phyloP scores from a whole-genome alignment of 2,797 vertebrate species.

The Sandelia bainsii region DNA sequence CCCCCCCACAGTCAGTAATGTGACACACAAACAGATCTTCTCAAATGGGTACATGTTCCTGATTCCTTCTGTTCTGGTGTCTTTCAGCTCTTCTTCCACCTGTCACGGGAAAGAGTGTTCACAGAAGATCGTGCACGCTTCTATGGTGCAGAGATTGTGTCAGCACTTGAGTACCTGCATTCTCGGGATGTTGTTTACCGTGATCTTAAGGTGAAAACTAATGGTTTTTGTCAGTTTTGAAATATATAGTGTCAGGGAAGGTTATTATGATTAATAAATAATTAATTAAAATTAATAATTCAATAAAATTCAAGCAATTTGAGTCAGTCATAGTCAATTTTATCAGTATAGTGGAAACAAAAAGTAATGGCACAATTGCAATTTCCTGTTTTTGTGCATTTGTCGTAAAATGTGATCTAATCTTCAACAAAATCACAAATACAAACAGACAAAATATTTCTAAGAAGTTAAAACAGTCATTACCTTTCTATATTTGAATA shows the following conservation, averaged over 20 bases:
- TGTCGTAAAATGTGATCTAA: too few relatives aligned
- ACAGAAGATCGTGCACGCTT: constrained; percentile 91
- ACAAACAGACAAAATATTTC: too few relatives aligned
- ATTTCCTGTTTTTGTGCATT: too few relatives aligned
- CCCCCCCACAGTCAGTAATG: neutral
- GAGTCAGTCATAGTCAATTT: too few relatives aligned
- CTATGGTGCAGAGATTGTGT: constrained; percentile 91
- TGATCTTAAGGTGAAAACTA: constrained; percentile 88
- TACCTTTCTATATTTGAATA: too few relatives aligned
- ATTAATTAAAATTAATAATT: neutral
- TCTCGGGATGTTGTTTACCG: constrained; percentile 91
- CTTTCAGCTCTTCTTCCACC: constrained; percentile 89
- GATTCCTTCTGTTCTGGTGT: constrained; percentile 6
- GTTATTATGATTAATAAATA: too few relatives aligned
- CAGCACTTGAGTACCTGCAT: constrained; percentile 91
- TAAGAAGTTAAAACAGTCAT: too few relatives aligned
- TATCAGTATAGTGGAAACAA: too few relatives aligned
- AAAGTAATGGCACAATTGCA: too few relatives aligned
- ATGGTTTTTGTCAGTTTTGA: neutral
- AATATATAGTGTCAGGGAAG: too few relatives aligned
- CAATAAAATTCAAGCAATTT: too few relatives aligned
- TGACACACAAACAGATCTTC: constrained; percentile 2
- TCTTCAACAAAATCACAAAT: too few relatives aligned
- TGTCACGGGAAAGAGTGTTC: constrained; percentile 91
- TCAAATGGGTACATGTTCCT: neutral